A percentile compares a stretch with the other conserved stretches of the same genome.
Conservation (phyloP, 2,113 vertebrate genomes). For the Romanogobio albipinnatus region DNA sequence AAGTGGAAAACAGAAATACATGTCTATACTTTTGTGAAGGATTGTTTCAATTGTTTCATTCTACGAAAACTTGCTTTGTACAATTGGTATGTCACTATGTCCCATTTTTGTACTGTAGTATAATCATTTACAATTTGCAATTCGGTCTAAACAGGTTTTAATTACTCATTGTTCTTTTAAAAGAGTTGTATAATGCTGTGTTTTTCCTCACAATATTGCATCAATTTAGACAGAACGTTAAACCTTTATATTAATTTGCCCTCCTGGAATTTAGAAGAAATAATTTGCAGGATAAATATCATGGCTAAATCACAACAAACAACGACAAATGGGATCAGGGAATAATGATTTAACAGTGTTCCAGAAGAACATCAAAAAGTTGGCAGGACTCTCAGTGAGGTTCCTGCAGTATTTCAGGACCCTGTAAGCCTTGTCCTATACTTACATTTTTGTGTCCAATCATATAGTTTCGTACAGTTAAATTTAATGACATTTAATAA, state of each 20-base stretch:
- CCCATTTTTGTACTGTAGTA: not conserved
- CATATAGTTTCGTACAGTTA: not conserved
- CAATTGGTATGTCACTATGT: not conserved
- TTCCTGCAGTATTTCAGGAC: slow-evolving; percentile 28
- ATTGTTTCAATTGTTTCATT: no score
- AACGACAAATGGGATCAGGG: not conserved
- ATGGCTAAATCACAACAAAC: not conserved
- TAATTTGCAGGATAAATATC: not conserved
- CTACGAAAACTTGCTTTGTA: not conserved
- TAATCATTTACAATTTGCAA: not conserved
- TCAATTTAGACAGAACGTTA: not conserved
- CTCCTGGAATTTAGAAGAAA: not conserved
- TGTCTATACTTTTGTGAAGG: not conserved
- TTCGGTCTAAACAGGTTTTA: not conserved
- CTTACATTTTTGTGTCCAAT: slow-evolving; percentile 14
- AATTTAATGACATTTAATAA: not conserved
- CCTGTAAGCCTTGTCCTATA: slow-evolving; percentile 39
- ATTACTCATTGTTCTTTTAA: not conserved
- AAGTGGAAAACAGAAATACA: not conserved
- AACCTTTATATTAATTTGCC: not conserved
- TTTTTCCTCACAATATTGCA: not conserved
- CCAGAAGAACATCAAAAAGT: not conserved
- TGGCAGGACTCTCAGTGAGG: not conserved
- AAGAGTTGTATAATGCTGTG: not conserved
- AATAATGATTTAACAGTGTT: slow-evolving; percentile 37